Evolutionary conservation across 37 sponge, comb jelly and placozoan genomes (phyloP).

Genomic region (Ephydatia muelleri): DNA sequence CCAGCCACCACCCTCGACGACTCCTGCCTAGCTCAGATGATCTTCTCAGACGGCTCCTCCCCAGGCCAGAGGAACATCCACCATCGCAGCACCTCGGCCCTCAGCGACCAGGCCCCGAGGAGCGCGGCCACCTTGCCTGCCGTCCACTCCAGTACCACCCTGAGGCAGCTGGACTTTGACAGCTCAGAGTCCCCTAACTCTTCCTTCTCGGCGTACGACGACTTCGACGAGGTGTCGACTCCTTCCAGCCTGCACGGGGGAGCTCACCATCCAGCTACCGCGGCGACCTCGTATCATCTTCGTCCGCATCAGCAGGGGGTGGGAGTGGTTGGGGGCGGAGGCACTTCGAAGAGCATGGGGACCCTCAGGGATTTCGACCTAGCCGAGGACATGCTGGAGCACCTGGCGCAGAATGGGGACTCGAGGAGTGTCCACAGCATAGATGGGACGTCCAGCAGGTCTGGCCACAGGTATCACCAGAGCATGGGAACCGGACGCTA

Average conservation of each 20-base stretch:
- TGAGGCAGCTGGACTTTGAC: too few relatives aligned
- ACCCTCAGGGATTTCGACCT: constrained; percentile 30
- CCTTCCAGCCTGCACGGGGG: background rate
- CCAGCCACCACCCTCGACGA: constrained; percentile 29
- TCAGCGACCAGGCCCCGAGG: too few relatives aligned
- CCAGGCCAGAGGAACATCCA: constrained; percentile 28
- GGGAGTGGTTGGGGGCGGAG: too few relatives aligned
- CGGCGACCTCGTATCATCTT: too few relatives aligned
- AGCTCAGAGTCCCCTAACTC: constrained; percentile 2
- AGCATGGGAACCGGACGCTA: too few relatives aligned
- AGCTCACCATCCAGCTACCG: too few relatives aligned
- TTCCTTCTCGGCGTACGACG: constrained; percentile 11
- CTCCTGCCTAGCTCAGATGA: constrained; percentile 45
- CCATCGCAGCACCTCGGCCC: constrained; percentile 62
- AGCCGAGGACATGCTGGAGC: constrained; percentile 39
- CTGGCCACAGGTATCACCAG: too few relatives aligned
- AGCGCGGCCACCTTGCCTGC: background rate
- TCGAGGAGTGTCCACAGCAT: too few relatives aligned
- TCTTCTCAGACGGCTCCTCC: constrained; percentile 41
- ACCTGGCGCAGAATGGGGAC: background rate
- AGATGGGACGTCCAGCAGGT: too few relatives aligned
- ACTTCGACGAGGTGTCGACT: constrained; percentile 16
- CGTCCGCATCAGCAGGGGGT: too few relatives aligned
- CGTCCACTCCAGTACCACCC: constrained; percentile 3
- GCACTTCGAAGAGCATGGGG: too few relatives aligned